Percentiles rank a stretch among this genome's conserved stretches.
Conservation (phyloP, 1,140 invertebrate species). For the Sipha flava region DNA sequence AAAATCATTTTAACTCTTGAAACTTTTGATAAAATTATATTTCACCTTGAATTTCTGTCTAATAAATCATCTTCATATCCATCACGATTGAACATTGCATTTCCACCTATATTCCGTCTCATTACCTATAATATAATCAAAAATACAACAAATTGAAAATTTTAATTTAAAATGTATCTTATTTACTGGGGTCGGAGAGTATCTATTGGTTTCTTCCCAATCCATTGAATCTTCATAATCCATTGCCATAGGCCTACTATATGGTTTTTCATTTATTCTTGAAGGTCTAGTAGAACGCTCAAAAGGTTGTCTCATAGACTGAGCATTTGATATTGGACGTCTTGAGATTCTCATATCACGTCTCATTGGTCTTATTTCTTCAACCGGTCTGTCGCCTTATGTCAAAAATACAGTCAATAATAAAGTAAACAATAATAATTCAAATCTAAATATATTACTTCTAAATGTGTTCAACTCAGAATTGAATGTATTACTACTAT, state of each 20-base stretch:
- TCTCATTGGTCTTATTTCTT: background rate
- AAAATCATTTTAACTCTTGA: too few species aligned
- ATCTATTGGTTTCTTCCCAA: constrained; percentile 9
- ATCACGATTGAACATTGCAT: background rate
- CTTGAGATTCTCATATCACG: background rate
- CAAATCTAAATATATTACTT: background rate
- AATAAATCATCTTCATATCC: background rate
- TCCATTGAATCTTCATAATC: constrained; percentile 26
- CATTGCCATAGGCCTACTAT: constrained; percentile 8
- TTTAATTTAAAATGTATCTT: background rate
- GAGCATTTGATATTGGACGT: background rate
- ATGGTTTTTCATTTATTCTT: constrained; percentile 14
- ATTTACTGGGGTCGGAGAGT: constrained; percentile 8
- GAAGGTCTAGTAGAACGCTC: background rate
- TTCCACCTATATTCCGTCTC: background rate
- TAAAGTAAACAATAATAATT: background rate
- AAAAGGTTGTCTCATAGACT: background rate
- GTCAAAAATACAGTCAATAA: background rate
- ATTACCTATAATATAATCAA: background rate
- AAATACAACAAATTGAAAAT: background rate
- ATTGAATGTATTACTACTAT: constrained; percentile 11
- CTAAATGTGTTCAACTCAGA: constrained; percentile 13
- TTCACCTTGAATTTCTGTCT: constrained; percentile 1
- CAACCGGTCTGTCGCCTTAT: constrained; percentile 13
- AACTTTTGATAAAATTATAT: background rate